These are phyloP conservation scores for Aldrovandia affinis DNA, from an alignment of 2,797 vertebrate species.

Conservation along the genomic window DNA sequence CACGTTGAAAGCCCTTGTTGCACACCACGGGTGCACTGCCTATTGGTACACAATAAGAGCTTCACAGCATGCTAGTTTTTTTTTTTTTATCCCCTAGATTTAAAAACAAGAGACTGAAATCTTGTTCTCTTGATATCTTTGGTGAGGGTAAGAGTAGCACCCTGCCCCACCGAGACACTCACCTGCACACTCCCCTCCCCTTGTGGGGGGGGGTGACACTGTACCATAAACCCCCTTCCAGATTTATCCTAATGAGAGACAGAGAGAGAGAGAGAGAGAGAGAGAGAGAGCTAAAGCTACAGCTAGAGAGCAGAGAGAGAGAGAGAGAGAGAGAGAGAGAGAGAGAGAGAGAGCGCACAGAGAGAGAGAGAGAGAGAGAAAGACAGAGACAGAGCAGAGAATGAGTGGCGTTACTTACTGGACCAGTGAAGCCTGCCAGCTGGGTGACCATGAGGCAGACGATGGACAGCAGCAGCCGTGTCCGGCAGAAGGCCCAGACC, in stretches of 20 bases:
- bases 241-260: not conserved
- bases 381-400: slow-evolving; percentile 27
- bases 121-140: not conserved
- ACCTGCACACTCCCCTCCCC: slow-evolving; percentile 49
- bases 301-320: slow-evolving; percentile 32
- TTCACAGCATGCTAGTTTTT: not conserved
- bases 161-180: slow-evolving; percentile 54
- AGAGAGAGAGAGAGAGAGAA: slow-evolving; percentile 38
- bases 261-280: slow-evolving; percentile 27
- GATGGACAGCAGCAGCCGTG: slow-evolving; percentile 88
- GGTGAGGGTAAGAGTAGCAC: slow-evolving; percentile 35
- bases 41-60: not conserved
- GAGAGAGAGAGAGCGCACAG: slow-evolving; percentile 44
- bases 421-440: slow-evolving; percentile 90
- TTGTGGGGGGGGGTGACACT: slow-evolving; percentile 33
- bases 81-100: not conserved
- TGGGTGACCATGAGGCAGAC: slow-evolving; percentile 91
- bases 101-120: not conserved
- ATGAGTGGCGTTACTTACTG: slow-evolving; percentile 83
- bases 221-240: not conserved
- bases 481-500: slow-evolving; percentile 89
- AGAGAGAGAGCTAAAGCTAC: slow-evolving; percentile 19
- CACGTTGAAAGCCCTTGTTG: not conserved
- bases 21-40: not conserved
- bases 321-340: slow-evolving; percentile 34